A percentile compares a stretch with the other conserved stretches of the same genome.
phyloP scores from a whole-genome alignment of 1,140 invertebrate species.

The Portunus trituberculatus region DNA sequence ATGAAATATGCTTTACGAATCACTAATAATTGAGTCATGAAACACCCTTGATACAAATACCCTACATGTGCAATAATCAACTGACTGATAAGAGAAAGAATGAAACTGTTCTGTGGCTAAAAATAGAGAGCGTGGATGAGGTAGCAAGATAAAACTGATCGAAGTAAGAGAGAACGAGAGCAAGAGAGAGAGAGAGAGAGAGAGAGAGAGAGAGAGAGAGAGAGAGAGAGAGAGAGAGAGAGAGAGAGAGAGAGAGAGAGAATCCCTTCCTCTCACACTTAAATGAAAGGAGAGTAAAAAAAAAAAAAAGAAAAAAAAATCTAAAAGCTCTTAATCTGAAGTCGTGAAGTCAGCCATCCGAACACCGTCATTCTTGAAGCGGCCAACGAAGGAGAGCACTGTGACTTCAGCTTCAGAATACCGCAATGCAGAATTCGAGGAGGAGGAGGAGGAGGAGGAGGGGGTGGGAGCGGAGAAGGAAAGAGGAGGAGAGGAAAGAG shows the following conservation, averaged over 20 bases:
- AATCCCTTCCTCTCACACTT: neutral
- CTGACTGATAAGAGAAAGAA: neutral
- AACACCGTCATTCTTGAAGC: constrained; percentile 10
- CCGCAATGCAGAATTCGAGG: constrained; percentile 32
- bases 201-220: neutral
- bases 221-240: neutral
- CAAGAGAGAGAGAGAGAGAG: neutral
- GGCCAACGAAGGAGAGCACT: neutral
- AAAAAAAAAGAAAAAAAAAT: neutral
- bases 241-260: neutral
- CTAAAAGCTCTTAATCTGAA: neutral
- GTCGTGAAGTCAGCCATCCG: neutral
- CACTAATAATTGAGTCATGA: no score
- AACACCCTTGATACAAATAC: no score
- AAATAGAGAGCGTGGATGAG: neutral
- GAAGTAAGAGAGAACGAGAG: neutral
- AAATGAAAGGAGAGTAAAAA: neutral
- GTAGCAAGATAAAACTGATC: neutral
- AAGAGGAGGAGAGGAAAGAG: neutral
- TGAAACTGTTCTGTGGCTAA: neutral
- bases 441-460: neutral
- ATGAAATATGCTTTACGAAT: no score
- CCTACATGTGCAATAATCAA: neutral
- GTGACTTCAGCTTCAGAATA: neutral
- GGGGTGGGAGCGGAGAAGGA: neutral